phyloP scores from a whole-genome alignment of 2,113 vertebrate genomes.

The Astatoreochromis straeleni region DNA sequence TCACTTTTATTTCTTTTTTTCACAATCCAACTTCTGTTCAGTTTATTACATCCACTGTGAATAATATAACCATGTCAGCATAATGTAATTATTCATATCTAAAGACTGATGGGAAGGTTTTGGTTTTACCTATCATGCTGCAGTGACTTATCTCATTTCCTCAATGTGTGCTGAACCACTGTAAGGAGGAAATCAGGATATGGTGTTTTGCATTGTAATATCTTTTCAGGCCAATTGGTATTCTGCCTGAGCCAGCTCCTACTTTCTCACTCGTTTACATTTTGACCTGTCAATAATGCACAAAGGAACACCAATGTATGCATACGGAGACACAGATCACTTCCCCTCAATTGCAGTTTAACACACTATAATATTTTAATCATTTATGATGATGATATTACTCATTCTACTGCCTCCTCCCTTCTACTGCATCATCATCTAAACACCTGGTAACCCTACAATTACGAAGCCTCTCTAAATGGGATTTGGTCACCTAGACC shows the following conservation, averaged over 20 bases:
- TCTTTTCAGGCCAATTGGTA: slow-evolving; percentile 27
- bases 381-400: slow-evolving; percentile 8
- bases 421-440: slow-evolving; percentile 14
- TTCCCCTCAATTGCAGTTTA: not conserved
- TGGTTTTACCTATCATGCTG: slow-evolving; percentile 11
- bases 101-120: not conserved
- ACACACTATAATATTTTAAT: slow-evolving; percentile 13
- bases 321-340: not conserved
- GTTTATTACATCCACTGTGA: not conserved
- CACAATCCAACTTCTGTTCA: not conserved
- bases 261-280: slow-evolving; percentile 8
- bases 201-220: slow-evolving; percentile 20
- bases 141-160: slow-evolving; percentile 25
- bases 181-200: not conserved
- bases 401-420: not conserved
- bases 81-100: slow-evolving; percentile 29
- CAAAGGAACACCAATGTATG: not conserved
- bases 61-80: not conserved
- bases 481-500: slow-evolving; percentile 32
- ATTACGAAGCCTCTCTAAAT: slow-evolving; percentile 24
- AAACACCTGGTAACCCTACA: slow-evolving; percentile 24
- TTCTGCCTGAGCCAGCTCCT: slow-evolving; percentile 7
- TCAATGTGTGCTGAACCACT: slow-evolving; percentile 4
- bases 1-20: not conserved
- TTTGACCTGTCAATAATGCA: not conserved